phyloP scores from a whole-genome alignment of 2,113 vertebrate genomes.

The Oceanodroma tethys region DNA sequence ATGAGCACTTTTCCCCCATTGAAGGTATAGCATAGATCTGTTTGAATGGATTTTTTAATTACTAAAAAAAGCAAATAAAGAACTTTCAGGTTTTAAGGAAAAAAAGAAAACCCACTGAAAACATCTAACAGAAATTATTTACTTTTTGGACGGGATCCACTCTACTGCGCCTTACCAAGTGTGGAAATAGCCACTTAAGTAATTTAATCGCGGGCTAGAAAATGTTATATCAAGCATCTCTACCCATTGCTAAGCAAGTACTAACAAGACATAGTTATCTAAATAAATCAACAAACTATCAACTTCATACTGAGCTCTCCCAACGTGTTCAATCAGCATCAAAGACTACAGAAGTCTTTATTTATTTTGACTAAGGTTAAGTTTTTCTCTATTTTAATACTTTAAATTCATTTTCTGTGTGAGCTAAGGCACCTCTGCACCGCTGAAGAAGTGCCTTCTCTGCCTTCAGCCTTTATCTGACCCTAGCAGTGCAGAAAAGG shows the following conservation, averaged over 20 bases:
- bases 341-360: background rate
- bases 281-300: conserved; percentile 8
- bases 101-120: background rate
- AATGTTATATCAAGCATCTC: background rate
- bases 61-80: background rate
- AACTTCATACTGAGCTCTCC: background rate
- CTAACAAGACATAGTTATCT: background rate
- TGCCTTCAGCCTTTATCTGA: background rate
- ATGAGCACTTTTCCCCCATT: background rate
- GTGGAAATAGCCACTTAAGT: background rate
- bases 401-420: background rate
- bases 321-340: background rate
- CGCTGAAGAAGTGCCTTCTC: background rate
- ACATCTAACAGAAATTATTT: background rate
- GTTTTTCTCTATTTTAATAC: background rate
- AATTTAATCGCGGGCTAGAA: background rate
- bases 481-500: background rate
- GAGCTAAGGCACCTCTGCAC: background rate
- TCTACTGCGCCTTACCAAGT: background rate
- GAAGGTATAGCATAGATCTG: background rate
- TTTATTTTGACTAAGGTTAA: background rate
- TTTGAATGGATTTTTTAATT: background rate
- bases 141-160: background rate
- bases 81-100: background rate
- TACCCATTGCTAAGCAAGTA: background rate